Conservation (phyloP, 37 sponge, comb jelly and placozoan species). For the Corticium candelabrum region DNA sequence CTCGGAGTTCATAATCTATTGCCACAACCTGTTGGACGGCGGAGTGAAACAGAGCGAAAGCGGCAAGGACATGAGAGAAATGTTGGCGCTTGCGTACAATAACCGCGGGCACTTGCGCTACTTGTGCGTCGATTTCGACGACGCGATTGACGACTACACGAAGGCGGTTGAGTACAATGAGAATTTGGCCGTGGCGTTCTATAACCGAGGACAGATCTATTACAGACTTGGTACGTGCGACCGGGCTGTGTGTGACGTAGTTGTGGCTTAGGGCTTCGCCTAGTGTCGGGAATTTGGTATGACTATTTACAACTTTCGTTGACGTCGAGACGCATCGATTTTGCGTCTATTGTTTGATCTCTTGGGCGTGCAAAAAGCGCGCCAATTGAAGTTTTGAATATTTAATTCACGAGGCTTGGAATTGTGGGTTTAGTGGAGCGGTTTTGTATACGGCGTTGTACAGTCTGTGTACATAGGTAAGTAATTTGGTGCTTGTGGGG, state of each 20-base stretch:
- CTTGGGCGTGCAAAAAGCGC: too few species aligned
- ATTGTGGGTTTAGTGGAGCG: too few species aligned
- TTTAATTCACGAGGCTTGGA: too few species aligned
- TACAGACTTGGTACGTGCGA: slow-evolving; percentile 68
- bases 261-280: neutral
- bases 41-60: neutral
- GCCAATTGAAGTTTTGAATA: too few species aligned
- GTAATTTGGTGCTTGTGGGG: too few species aligned
- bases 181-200: slow-evolving; percentile 61
- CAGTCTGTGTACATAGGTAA: too few species aligned
- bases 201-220: slow-evolving; percentile 86
- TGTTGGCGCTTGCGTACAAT: slow-evolving; percentile 67
- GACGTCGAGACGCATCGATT: too few species aligned
- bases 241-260: too few species aligned
- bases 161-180: slow-evolving; percentile 50
- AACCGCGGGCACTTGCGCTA: slow-evolving; percentile 73
- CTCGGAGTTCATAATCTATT: neutral
- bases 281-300: neutral
- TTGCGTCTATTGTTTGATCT: too few species aligned
- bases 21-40: neutral
- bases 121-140: slow-evolving; percentile 72
- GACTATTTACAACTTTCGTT: too few species aligned
- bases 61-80: neutral
- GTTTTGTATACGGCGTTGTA: too few species aligned
- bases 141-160: slow-evolving; percentile 77